Conservation (phyloP, 2,888 invertebrate species). For the Cotesia congregata region DNA sequence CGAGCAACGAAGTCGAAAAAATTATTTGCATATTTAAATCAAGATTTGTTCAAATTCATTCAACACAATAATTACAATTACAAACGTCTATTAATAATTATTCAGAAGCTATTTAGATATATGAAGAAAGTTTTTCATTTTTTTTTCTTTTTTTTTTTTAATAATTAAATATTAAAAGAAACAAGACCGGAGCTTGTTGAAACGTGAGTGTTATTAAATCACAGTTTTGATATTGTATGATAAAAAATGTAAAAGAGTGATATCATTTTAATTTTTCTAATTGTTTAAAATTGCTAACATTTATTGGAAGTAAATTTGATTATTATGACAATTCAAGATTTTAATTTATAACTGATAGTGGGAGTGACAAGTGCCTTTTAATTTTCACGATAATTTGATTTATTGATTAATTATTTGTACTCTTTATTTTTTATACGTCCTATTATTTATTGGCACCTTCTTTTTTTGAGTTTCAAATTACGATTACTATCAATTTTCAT, state of each 20-base stretch:
- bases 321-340: neutral
- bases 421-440: slow-evolving; percentile 12
- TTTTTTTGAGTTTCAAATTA: slow-evolving; percentile 45
- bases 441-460: slow-evolving; percentile 60
- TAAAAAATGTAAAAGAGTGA: slow-evolving; percentile 55
- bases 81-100: slow-evolving; percentile 44
- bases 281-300: slow-evolving; percentile 11
- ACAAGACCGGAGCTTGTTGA: slow-evolving; percentile 24
- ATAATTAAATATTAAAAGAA: slow-evolving; percentile 14
- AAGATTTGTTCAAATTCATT: slow-evolving; percentile 24
- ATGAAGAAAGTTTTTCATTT: slow-evolving; percentile 31
- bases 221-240: slow-evolving; percentile 40
- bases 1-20: slow-evolving; percentile 57
- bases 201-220: slow-evolving; percentile 38
- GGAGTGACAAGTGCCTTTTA: slow-evolving; percentile 24
- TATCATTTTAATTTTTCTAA: slow-evolving; percentile 31
- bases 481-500: slow-evolving; percentile 43
- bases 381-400: slow-evolving; percentile 31
- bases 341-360: slow-evolving; percentile 23
- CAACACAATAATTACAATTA: slow-evolving; percentile 39
- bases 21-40: slow-evolving; percentile 33
- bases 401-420: slow-evolving; percentile 17
- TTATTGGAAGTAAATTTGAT: neutral
- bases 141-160: slow-evolving; percentile 29
- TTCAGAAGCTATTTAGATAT: neutral